Percentiles rank a stretch among this genome's conserved stretches.
Evolutionary conservation across 2,113 vertebrate genomes (phyloP).

Genomic region (Dinomys branickii): DNA sequence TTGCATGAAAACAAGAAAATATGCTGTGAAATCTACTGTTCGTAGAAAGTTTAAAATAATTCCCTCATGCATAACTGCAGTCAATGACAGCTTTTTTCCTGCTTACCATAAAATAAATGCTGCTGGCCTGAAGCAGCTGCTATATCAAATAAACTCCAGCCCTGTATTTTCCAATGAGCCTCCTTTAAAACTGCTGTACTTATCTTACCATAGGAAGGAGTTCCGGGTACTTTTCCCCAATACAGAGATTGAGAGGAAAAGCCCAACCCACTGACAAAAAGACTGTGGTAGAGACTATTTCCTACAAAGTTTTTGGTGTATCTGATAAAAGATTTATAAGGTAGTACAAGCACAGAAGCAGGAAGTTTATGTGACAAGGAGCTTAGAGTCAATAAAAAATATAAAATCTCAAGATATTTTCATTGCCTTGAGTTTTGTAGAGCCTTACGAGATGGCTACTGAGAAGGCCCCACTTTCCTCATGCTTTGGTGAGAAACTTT

Average conservation of each 20-base stretch:
- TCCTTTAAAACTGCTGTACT: constrained; percentile 38
- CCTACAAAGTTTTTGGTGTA: background rate
- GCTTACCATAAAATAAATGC: background rate
- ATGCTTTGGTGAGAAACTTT: background rate
- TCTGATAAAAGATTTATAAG: background rate
- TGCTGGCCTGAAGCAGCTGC: background rate
- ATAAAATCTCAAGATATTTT: constrained; percentile 19
- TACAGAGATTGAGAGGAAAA: constrained; percentile 35
- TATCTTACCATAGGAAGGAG: background rate
- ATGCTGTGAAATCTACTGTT: background rate
- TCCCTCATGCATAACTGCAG: background rate
- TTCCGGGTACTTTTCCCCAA: background rate
- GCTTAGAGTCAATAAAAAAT: background rate
- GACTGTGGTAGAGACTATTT: background rate
- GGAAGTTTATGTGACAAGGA: background rate
- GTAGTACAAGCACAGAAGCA: background rate
- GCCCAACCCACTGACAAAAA: background rate
- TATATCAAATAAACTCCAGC: background rate
- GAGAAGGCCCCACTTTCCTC: background rate
- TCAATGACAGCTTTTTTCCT: background rate
- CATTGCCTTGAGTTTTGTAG: background rate
- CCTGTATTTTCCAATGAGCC: background rate
- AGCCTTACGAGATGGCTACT: background rate
- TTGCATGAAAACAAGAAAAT: constrained; percentile 19
- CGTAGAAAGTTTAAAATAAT: constrained; percentile 39